Evolutionary conservation across 1,140 invertebrate species (phyloP).

Genomic region (Caerostris darwini): DNA sequence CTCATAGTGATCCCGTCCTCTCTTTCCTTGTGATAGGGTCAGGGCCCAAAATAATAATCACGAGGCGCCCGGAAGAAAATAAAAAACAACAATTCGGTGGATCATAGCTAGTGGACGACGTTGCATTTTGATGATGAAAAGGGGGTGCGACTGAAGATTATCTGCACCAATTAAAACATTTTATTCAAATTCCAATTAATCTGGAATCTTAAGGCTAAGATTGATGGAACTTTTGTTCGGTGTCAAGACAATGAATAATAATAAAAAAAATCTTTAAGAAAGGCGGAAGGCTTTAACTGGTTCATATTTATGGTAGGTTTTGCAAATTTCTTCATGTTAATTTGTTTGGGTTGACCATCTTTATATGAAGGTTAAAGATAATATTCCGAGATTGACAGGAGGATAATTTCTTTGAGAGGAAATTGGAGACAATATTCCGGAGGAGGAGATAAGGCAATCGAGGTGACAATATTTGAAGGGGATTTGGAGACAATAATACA

Average conservation of each 20-base stretch:
- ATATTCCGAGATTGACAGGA: too few species aligned
- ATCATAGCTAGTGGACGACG: conserved; percentile 59
- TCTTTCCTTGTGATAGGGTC: conserved; percentile 70
- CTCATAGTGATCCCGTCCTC: conserved; percentile 51
- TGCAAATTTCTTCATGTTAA: background rate
- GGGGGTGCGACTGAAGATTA: conserved; percentile 31
- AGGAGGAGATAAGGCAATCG: too few species aligned
- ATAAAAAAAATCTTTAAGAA: background rate
- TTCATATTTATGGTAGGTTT: background rate
- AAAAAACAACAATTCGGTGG: conserved; percentile 28
- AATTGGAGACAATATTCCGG: too few species aligned
- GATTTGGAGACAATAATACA: too few species aligned
- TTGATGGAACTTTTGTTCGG: background rate
- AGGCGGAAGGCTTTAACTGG: background rate
- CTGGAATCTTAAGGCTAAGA: background rate
- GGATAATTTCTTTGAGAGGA: too few species aligned
- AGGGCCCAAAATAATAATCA: conserved; percentile 74
- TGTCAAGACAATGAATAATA: background rate
- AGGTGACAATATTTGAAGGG: too few species aligned
- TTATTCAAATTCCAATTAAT: conserved; percentile 30
- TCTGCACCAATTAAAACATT: conserved; percentile 10
- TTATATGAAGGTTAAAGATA: background rate
- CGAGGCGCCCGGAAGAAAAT: conserved; percentile 68
- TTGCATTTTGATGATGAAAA: conserved; percentile 48
- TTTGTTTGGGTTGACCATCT: background rate